Percentiles rank a stretch among this genome's conserved stretches.
These are phyloP conservation scores for Hystrix cristata DNA, from an alignment of 2,113 vertebrate species.

Conservation along the genomic window DNA sequence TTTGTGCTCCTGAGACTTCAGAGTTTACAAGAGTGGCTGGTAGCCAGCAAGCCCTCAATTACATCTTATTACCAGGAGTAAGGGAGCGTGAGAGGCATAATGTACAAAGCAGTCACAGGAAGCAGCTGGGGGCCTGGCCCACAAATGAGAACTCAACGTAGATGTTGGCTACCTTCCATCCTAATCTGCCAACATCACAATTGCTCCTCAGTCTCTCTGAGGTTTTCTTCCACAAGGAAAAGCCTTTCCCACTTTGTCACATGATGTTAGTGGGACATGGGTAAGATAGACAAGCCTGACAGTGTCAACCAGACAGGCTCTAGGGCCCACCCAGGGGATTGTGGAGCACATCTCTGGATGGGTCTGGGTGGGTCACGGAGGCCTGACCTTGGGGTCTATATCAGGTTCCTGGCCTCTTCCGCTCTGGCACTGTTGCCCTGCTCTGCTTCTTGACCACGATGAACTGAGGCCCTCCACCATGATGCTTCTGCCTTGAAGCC, in stretches of 20 bases:
- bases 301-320: background rate
- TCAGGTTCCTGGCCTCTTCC: background rate
- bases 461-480: background rate
- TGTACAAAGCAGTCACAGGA: background rate
- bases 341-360: background rate
- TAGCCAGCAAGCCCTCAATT: accelerated
- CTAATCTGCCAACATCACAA: background rate
- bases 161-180: background rate
- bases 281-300: background rate
- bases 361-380: background rate
- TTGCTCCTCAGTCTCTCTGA: background rate
- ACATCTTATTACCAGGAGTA: background rate
- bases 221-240: background rate
- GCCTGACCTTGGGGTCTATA: background rate
- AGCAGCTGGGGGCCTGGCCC: background rate
- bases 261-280: background rate
- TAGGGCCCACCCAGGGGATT: background rate
- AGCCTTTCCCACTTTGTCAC: background rate
- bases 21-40: background rate
- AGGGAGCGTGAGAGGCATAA: background rate
- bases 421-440: background rate
- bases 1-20: background rate
- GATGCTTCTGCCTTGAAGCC: background rate
- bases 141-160: background rate
- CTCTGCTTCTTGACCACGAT: background rate